Base-by-base conservation (phyloP, 2,797 vertebrate species). In the Spinus olivaceus region DNA sequence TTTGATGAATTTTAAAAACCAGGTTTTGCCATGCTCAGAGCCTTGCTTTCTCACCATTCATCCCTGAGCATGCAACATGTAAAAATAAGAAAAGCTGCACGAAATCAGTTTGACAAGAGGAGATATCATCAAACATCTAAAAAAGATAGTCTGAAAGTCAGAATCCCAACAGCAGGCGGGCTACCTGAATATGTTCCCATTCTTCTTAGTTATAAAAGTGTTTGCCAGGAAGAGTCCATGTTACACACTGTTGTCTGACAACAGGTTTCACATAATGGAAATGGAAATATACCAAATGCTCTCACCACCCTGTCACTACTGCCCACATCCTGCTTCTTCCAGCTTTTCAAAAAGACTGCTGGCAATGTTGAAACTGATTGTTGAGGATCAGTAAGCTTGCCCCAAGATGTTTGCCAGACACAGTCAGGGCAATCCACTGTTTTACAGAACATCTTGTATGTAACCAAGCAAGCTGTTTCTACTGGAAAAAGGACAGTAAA, bases 211-310 rank as follows among this genome's bases (percentile, higher is more conserved):
- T 27, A 37, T 27, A 47, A 61, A 77, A 77, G 24, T 4, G 10
- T 59, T 65, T 63, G 15, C 1, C 0, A 64, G 13, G 3, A 63
- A 17, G 4, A 41, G 42, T 28, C 27, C 11, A 1, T 0, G 0
- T n/a, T 20, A 30, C 15, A 8, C 9, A 2, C 33, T 18, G 19
- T 5, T 49, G 56, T 57, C 44, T 61, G 28, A 53, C 32, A 77
- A 28, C 19, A 49, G 33, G 33, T 30, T 71, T 88, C 76, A 64
- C 25, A 9, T 16, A 27, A 44, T 1, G 9, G 12, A 78, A 54
- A 54, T 54, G 53, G 53, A n/a, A 54, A 54, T 23, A 14, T 7
- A 54, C 21, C 53, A 54, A 54, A 54, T 63, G 35, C 0, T 0
- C 71, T 77, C 60, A 61, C 49, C 72, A 73, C 5, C 17, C 56